These are phyloP conservation scores for Enteromius treurensis DNA, from an alignment of 2,797 vertebrate genomes.

Conservation along the genomic window DNA sequence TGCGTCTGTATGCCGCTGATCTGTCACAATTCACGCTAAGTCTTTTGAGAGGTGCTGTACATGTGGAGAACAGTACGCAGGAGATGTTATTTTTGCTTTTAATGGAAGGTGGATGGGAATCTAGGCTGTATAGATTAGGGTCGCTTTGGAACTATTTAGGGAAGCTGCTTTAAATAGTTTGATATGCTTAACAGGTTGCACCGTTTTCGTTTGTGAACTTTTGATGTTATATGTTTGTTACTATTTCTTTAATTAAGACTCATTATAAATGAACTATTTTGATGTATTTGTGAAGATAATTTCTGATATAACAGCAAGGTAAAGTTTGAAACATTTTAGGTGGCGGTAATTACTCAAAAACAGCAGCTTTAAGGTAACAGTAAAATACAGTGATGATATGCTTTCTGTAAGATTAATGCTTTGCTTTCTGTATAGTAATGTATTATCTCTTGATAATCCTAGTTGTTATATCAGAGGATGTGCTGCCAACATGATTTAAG, in stretches of 20 bases:
- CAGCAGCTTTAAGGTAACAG: not conserved
- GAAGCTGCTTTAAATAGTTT: conserved; percentile 3
- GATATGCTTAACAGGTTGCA: conserved; percentile 35
- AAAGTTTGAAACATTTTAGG: not conserved
- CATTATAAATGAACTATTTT: conserved; percentile 8
- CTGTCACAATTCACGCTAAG: not conserved
- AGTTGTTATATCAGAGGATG: conserved; percentile 8
- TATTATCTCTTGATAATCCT: not conserved
- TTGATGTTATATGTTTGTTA: conserved; percentile 1
- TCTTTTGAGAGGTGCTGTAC: conserved; percentile 14
- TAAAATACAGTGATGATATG: not conserved
- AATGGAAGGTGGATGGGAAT: conserved; percentile 6
- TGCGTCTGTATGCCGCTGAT: conserved; percentile 38
- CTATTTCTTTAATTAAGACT: conserved; percentile 14
- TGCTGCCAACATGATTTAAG: not conserved
- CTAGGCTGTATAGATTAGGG: conserved; percentile 1
- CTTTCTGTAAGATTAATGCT: conserved; percentile 2
- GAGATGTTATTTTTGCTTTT: not conserved
- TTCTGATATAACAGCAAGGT: not conserved
- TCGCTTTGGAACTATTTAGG: not conserved
- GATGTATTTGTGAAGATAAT: conserved; percentile 20
- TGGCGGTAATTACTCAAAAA: not conserved
- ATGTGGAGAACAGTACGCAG: not conserved
- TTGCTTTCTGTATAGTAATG: conserved; percentile 20
- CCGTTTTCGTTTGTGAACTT: conserved; percentile 10